A percentile compares a stretch with the other conserved stretches of the same genome.
phyloP scores from a whole-genome alignment of 2,797 vertebrate genomes.

The Salarias fasciatus region DNA sequence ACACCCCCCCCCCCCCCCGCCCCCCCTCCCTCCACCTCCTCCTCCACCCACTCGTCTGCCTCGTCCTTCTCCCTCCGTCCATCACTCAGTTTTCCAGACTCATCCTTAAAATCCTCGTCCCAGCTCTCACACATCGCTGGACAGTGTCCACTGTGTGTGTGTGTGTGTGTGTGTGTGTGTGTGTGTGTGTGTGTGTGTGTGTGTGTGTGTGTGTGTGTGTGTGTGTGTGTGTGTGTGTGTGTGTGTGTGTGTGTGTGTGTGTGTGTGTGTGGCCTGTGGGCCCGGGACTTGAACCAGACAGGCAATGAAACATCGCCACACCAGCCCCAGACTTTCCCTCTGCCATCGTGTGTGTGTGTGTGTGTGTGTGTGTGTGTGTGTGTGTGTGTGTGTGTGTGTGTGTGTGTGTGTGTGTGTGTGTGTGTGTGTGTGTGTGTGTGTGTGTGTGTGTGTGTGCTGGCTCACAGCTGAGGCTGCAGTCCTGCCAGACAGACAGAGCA shows the following conservation, averaged over 20 bases:
- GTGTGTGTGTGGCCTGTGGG: conserved; percentile 18
- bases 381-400: conserved; percentile 39
- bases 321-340: conserved; percentile 68
- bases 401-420: conserved; percentile 34
- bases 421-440: conserved; percentile 25
- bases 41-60: conserved; percentile 8
- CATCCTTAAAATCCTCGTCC: conserved; percentile 1
- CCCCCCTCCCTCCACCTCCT: conserved; percentile 18
- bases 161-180: too few species aligned
- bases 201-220: too few species aligned
- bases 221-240: too few species aligned
- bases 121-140: conserved; percentile 3
- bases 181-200: too few species aligned
- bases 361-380: conserved; percentile 42
- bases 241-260: too few species aligned
- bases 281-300: conserved; percentile 70
- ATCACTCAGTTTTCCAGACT: neutral
- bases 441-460: conserved; percentile 29
- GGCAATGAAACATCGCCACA: conserved; percentile 74
- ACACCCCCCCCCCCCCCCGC: conserved; percentile 18
- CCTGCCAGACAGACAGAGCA: conserved; percentile 62
- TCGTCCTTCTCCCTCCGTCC: conserved; percentile 6
- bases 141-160: conserved; percentile 40
- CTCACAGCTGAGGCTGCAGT: conserved; percentile 70
- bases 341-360: conserved; percentile 49